Conservation (phyloP, 2,797 vertebrate genomes). For the Fringilla coelebs region DNA sequence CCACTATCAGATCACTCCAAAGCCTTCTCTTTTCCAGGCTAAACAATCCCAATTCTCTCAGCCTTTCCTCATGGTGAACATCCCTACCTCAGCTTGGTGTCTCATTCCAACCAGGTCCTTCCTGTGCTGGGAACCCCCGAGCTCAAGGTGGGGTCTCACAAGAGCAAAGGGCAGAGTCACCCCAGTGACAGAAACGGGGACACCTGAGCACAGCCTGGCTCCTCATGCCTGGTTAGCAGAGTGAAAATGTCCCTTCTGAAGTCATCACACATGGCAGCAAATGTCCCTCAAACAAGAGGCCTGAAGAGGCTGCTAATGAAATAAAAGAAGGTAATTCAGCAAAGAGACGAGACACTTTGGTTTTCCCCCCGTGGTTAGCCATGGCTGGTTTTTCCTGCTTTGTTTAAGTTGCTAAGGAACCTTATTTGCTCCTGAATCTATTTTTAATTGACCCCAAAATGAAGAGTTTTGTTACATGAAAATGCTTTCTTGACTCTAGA, state of each 20-base stretch:
- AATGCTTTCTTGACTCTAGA: neutral
- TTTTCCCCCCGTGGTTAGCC: neutral
- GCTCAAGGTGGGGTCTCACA: rapidly evolving
- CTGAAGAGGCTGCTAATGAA: constrained; percentile 11
- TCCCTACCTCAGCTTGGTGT: neutral
- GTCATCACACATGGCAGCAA: neutral
- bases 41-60: neutral
- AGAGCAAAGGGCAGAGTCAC: neutral
- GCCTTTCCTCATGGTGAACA: neutral
- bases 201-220: neutral
- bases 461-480: neutral
- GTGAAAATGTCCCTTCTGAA: neutral
- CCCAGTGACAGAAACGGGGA: rapidly evolving
- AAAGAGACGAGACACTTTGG: neutral
- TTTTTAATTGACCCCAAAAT: constrained; percentile 23
- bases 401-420: constrained; percentile 22
- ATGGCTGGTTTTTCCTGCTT: neutral
- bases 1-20: rapidly evolving
- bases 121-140: neutral
- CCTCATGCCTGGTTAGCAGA: neutral
- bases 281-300: neutral
- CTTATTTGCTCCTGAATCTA: constrained; percentile 1
- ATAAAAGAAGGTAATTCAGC: constrained; percentile 6
- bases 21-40: neutral
- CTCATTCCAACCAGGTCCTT: neutral